Conservation (phyloP, 2,113 vertebrate species). For the Hemichromis elongatus region DNA sequence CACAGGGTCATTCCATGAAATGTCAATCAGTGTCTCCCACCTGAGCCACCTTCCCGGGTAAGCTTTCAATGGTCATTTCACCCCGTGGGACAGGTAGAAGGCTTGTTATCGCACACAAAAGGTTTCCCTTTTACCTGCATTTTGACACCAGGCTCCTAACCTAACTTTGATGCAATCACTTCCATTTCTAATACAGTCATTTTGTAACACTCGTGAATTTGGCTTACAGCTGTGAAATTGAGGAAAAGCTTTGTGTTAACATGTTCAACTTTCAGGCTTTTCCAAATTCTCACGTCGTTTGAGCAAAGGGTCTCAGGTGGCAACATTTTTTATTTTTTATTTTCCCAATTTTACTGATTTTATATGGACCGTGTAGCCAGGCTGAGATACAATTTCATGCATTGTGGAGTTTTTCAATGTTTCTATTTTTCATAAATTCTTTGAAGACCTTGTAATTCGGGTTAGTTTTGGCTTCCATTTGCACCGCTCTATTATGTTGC, state of each 20-base stretch:
- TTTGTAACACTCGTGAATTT: neutral
- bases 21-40: neutral
- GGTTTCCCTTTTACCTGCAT: neutral
- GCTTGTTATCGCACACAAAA: neutral
- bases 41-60: rapidly evolving
- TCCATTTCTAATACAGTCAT: neutral
- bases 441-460: neutral
- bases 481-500: neutral
- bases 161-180: neutral
- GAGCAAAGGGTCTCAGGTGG: neutral
- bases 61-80: neutral
- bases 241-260: neutral
- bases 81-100: neutral
- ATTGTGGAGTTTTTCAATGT: neutral
- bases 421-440: neutral
- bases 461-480: neutral
- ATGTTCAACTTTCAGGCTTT: neutral
- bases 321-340: neutral
- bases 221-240: neutral
- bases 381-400: neutral
- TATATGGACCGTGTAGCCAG: neutral
- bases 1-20: neutral
- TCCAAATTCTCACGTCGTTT: neutral
- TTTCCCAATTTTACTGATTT: neutral
- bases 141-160: neutral